phyloP scores from a whole-genome alignment of 35 echinoderm and acorn worm genomes.

The Apostichopus japonicus region DNA sequence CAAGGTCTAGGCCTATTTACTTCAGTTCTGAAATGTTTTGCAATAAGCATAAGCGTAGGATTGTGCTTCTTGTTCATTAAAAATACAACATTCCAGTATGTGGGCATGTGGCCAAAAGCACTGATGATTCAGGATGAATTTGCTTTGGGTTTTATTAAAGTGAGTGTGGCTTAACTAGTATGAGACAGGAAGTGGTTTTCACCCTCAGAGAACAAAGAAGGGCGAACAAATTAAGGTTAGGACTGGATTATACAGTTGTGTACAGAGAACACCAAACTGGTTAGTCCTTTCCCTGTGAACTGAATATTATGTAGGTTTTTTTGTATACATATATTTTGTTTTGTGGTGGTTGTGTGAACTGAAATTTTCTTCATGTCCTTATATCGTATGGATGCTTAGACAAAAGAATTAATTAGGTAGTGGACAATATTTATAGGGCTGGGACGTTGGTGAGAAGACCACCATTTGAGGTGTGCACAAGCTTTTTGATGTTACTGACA shows the following conservation, averaged over 20 bases:
- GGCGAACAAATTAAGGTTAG: constrained; percentile 26
- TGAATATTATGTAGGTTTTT: neutral
- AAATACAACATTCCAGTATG: neutral
- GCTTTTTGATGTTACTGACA: neutral
- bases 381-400: neutral
- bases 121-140: constrained; percentile 45
- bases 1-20: neutral
- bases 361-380: neutral
- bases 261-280: neutral
- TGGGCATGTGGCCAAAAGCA: constrained; percentile 51
- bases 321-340: no score
- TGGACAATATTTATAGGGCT: neutral
- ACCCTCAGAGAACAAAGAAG: constrained; percentile 42
- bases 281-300: neutral
- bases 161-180: neutral
- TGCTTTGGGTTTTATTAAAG: constrained; percentile 3
- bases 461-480: neutral
- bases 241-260: neutral
- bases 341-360: neutral
- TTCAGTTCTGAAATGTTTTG: neutral
- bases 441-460: neutral
- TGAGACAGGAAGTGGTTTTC: constrained; percentile 50
- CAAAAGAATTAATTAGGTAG: neutral
- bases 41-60: neutral
- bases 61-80: neutral